phyloP scores from a whole-genome alignment of 2,888 invertebrate genomes.

The Drosophila percnosoma region DNA sequence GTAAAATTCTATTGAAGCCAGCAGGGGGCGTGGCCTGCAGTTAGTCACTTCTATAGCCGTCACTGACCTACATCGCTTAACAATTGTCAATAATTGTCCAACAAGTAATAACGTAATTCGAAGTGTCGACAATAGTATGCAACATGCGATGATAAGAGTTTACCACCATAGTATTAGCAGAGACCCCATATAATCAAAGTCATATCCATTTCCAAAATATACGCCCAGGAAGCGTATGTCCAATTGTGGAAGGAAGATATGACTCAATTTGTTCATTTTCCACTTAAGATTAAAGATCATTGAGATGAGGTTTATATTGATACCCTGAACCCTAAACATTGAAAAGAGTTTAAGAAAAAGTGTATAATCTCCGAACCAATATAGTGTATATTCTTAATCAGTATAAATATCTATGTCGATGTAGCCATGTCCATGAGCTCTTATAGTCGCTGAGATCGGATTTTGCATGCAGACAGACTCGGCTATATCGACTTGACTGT shows the following conservation, averaged over 20 bases:
- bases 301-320: background rate
- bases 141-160: background rate
- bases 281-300: background rate
- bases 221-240: background rate
- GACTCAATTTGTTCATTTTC: background rate
- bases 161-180: background rate
- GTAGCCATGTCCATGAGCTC: background rate
- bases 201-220: background rate
- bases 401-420: background rate
- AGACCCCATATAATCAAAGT: background rate
- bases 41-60: constrained; percentile 13
- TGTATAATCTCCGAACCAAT: background rate
- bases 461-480: background rate
- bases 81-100: constrained; percentile 11
- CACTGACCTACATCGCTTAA: constrained; percentile 58
- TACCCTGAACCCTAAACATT: background rate
- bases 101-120: background rate
- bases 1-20: background rate
- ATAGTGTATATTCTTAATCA: background rate
- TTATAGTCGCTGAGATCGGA: background rate
- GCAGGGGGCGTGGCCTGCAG: constrained; percentile 21
- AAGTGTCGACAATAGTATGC: background rate
- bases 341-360: background rate
- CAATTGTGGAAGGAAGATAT: background rate
- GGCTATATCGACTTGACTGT: background rate